Evolutionary conservation across 2,113 vertebrate genomes (phyloP).

Genomic region (Recurvirostra avosetta): DNA sequence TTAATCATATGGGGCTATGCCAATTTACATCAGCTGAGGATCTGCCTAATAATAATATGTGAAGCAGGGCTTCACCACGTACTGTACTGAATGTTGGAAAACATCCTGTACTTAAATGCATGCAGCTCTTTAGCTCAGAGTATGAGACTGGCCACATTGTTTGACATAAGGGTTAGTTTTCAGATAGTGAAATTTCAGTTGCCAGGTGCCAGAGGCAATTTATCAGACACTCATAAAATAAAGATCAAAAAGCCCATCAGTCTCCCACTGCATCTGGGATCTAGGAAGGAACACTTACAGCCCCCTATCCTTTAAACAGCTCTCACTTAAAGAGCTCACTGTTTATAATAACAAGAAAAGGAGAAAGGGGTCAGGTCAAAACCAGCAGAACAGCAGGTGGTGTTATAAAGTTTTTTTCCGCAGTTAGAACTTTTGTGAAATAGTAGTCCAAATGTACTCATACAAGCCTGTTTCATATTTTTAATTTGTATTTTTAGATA

Average conservation of each 20-base stretch:
- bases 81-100: constrained; percentile 58
- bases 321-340: constrained; percentile 84
- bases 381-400: constrained; percentile 80
- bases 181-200: constrained; percentile 82
- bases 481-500: constrained; percentile 54
- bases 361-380: constrained; percentile 83
- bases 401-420: constrained; percentile 70
- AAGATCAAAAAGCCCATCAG: constrained; percentile 82
- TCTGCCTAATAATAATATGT: constrained; percentile 53
- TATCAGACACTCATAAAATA: constrained; percentile 82
- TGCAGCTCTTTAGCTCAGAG: constrained; percentile 46
- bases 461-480: constrained; percentile 27
- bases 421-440: constrained; percentile 62
- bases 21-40: constrained; percentile 61
- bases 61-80: constrained; percentile 34
- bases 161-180: constrained; percentile 80
- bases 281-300: constrained; percentile 80
- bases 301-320: constrained; percentile 81
- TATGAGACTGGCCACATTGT: constrained; percentile 72
- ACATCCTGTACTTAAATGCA: constrained; percentile 59
- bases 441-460: constrained; percentile 28
- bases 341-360: constrained; percentile 89
- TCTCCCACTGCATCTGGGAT: constrained; percentile 78
- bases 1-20: constrained; percentile 42
- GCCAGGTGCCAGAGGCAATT: constrained; percentile 83